Evolutionary conservation across 2,797 vertebrate genomes (phyloP), one percentile per base, ranked within the genome.

Genomic region (Acanthurus lineatus): DNA sequence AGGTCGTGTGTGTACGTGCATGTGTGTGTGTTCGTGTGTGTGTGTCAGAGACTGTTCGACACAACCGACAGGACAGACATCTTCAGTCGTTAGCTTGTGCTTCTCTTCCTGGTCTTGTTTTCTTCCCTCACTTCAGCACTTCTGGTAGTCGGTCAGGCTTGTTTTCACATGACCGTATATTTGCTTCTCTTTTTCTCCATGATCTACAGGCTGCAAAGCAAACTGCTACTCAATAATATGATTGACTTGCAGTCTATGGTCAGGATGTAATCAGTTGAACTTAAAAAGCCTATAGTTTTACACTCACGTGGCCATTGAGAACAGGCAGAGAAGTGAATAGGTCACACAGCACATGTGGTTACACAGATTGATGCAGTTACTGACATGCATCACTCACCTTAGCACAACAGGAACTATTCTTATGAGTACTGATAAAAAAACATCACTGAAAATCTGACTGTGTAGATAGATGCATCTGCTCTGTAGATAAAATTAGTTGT

Each of bases 191-290:
- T 66, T 60, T 73, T 38, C 8, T 64, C 20, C 20, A 42, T 7
- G 28, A 32, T 32, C 28, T 32, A 32, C 28, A 32, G 40, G 10
- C 60, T 54, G 7, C 47, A 62, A 19, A 74, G 2, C 32, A 19
- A 0, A 17, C 59, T 38, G 58, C 49, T 59, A 35, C 58, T 48
- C 28, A 32, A 32, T 1, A 22, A 22, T 74, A 17, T n/a, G 51
- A 58, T 17, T n/a, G 52, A 64, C 48, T 70, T 66, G 11, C 51
- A 32, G 28, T 32, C 28, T 32, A 49, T 35, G 25, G 62, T 77
- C 57, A 72, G 52, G 42, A 70, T 74, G 52, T 67, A 77, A 82
- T 72, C 81, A 62, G 79, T 80, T 84, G 22, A 69, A 59, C 58
- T 71, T 51, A 32, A 6, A 82, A 69, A 79, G 74, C 66, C 32